Evolutionary conservation across 2,888 invertebrate species (phyloP).

Genomic region (Pachliopta kotzebuea): DNA sequence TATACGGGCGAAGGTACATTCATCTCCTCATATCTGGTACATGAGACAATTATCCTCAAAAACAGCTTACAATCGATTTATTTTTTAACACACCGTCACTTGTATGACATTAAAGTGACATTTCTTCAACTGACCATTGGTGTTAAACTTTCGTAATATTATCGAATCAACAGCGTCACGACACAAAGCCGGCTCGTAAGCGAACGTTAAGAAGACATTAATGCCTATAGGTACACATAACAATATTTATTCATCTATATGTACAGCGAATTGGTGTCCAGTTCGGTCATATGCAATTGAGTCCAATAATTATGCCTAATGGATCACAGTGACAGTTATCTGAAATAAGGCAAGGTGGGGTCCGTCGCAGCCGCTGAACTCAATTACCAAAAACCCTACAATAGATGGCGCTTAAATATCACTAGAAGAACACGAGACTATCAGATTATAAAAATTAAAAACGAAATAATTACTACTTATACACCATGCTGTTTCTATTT

Average conservation of each 20-base stretch:
- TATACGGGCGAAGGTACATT: neutral
- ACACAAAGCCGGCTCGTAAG: slow-evolving; percentile 22
- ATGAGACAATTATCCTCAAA: neutral
- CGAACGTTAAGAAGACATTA: slow-evolving; percentile 21
- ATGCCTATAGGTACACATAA: slow-evolving; percentile 17
- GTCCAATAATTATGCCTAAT: slow-evolving; percentile 65
- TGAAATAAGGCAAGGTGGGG: slow-evolving; percentile 76
- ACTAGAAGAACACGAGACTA: no score
- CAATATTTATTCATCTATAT: slow-evolving; percentile 28
- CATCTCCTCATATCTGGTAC: neutral
- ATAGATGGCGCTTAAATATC: slow-evolving; percentile 23
- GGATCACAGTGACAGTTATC: slow-evolving; percentile 76
- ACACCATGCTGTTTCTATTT: no score
- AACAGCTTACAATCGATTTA: neutral
- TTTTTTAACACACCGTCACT: slow-evolving; percentile 12
- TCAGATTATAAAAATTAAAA: no score
- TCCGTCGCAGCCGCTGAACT: slow-evolving; percentile 43
- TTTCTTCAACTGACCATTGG: slow-evolving; percentile 3
- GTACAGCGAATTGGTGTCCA: slow-evolving; percentile 31
- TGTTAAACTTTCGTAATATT: neutral
- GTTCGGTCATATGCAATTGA: slow-evolving; percentile 38
- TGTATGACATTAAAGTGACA: slow-evolving; percentile 20
- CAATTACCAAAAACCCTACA: slow-evolving; percentile 9
- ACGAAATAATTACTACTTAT: no score
- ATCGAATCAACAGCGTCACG: slow-evolving; percentile 16